Percentiles rank a stretch among this genome's conserved stretches.
Conservation (phyloP, 1,140 invertebrate species). For the Brachionus rotundiformis region DNA sequence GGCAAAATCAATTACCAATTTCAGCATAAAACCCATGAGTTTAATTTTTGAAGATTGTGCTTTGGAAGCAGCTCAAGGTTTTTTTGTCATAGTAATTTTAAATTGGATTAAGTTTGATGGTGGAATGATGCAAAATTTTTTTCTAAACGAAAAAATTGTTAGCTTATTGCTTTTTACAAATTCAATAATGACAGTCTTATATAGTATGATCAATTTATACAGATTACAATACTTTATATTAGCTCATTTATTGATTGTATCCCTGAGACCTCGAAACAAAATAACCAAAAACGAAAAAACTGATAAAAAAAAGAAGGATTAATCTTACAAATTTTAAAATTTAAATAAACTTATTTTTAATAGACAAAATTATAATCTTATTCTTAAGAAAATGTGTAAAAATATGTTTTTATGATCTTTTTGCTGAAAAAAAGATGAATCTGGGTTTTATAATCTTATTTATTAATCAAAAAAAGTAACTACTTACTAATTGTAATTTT, state of each 20-base stretch:
- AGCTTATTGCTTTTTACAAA: background rate
- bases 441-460: no score
- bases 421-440: no score
- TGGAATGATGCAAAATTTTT: constrained; percentile 13
- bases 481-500: no score
- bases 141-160: background rate
- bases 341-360: no score
- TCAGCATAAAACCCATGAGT: background rate
- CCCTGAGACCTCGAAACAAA: background rate
- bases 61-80: background rate
- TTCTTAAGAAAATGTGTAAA: no score
- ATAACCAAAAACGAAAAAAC: background rate
- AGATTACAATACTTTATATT: constrained; percentile 23
- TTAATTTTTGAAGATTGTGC: background rate
- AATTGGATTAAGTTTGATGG: background rate
- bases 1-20: constrained; percentile 30
- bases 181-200: background rate
- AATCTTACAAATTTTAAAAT: no score
- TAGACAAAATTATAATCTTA: no score
- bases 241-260: background rate
- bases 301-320: constrained; percentile 1
- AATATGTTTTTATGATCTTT: no score
- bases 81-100: background rate
- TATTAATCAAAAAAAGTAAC: no score
- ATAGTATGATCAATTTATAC: constrained; percentile 11